A percentile compares a stretch with the other conserved stretches of the same genome.
These are phyloP conservation scores for Dromas ardeola DNA, from an alignment of 2,113 vertebrate genomes.

Conservation along the genomic window DNA sequence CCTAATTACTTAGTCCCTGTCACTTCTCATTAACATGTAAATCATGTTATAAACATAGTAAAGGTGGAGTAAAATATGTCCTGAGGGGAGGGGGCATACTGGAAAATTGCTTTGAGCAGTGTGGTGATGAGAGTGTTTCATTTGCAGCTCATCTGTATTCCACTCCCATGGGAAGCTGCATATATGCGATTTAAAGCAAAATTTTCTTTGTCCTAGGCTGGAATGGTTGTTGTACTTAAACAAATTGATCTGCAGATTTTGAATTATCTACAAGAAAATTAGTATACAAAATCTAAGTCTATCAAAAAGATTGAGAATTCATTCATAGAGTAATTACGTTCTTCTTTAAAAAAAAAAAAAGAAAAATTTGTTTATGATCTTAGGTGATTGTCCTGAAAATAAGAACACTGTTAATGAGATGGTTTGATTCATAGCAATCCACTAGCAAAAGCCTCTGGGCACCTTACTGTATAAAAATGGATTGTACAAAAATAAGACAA, in stretches of 20 bases:
- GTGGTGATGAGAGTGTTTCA: constrained; percentile 58
- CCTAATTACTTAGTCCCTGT: constrained; percentile 73
- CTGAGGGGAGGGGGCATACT: constrained; percentile 45
- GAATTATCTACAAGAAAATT: constrained; percentile 38
- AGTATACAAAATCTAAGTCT: not conserved
- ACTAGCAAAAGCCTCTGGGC: not conserved
- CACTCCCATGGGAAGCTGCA: constrained; percentile 39
- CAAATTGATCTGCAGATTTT: constrained; percentile 46
- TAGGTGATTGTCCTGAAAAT: not conserved
- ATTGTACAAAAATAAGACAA: not conserved
- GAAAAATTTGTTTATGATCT: not conserved
- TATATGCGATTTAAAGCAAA: constrained; percentile 59
- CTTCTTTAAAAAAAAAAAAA: not conserved
- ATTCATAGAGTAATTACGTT: not conserved
- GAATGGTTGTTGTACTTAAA: constrained; percentile 58
- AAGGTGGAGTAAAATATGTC: constrained; percentile 66
- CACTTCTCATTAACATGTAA: constrained; percentile 77
- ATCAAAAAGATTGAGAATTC: not conserved
- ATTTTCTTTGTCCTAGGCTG: constrained; percentile 56
- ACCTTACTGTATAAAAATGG: not conserved
- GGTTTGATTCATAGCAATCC: not conserved
- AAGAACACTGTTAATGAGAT: not conserved
- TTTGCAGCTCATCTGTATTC: constrained; percentile 65
- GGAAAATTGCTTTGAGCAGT: constrained; percentile 73
- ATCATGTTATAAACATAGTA: constrained; percentile 68